These are phyloP conservation scores for Harpagifer antarcticus DNA, from an alignment of 2,797 vertebrate genomes.

Conservation along the genomic window DNA sequence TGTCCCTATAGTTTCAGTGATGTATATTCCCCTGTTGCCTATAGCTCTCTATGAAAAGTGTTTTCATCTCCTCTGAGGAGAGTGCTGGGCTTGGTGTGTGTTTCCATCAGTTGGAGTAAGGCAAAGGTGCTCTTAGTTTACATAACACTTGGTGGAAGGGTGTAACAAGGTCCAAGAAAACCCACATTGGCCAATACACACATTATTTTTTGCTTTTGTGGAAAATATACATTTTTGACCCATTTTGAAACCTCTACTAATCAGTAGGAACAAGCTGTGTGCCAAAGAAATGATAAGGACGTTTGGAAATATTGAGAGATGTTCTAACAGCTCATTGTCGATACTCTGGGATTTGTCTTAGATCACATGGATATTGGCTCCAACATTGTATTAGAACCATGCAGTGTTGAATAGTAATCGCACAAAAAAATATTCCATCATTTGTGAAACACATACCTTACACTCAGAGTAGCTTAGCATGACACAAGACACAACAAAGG, in stretches of 20 bases:
- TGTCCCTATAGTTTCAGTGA: no score
- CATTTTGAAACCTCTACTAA: no score
- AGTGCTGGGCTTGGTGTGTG: no score
- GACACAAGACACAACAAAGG: conserved; percentile 25
- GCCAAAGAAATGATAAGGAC: not conserved
- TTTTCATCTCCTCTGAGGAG: no score
- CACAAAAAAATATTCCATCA: conserved; percentile 10
- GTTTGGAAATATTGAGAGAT: not conserved
- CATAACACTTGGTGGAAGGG: no score
- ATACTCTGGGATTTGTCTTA: not conserved
- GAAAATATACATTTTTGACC: not conserved
- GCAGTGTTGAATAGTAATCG: conserved; percentile 5
- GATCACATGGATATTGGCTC: not conserved
- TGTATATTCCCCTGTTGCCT: not conserved
- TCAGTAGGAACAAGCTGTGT: not conserved
- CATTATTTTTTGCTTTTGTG: no score
- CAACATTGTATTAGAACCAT: conserved; percentile 12
- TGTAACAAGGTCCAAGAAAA: no score
- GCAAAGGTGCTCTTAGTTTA: no score
- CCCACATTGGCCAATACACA: no score
- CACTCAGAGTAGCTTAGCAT: conserved; percentile 10
- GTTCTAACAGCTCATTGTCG: not conserved
- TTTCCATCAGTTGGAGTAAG: no score
- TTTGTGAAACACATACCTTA: conserved; percentile 7
- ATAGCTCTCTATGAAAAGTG: not conserved